These are phyloP conservation scores for Octodon degus DNA, from an alignment of 2,113 vertebrate genomes.

Conservation along the genomic window DNA sequence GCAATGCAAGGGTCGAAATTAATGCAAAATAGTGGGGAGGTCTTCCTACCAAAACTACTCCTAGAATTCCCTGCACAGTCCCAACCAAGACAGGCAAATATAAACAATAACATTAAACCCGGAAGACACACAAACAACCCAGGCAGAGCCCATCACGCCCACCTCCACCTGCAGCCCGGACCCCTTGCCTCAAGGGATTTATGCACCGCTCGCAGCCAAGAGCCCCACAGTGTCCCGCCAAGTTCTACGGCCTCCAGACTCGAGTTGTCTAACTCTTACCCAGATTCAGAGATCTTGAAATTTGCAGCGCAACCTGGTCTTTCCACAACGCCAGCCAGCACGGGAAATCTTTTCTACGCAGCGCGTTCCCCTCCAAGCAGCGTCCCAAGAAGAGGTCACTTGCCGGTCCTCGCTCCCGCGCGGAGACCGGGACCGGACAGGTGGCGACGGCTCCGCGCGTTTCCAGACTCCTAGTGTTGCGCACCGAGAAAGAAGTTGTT, in stretches of 20 bases:
- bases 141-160: neutral
- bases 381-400: neutral
- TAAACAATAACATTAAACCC: neutral
- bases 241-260: neutral
- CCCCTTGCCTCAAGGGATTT: neutral
- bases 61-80: neutral
- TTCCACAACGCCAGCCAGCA: conserved; percentile 1
- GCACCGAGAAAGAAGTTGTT: neutral
- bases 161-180: neutral
- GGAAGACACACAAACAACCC: neutral
- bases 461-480: neutral
- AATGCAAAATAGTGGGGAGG: neutral
- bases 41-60: neutral
- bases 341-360: neutral
- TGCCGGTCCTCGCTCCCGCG: neutral
- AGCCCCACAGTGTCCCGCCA: neutral
- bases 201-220: neutral
- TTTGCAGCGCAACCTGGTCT: neutral
- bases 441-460: neutral
- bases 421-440: neutral
- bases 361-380: neutral
- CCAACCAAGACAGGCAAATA: neutral
- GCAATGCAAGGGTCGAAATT: neutral
- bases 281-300: neutral
- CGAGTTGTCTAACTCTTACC: conserved; percentile 70